Conservation (phyloP, 92 coral and sea anemone genomes). For the Micromussa lordhowensis region DNA sequence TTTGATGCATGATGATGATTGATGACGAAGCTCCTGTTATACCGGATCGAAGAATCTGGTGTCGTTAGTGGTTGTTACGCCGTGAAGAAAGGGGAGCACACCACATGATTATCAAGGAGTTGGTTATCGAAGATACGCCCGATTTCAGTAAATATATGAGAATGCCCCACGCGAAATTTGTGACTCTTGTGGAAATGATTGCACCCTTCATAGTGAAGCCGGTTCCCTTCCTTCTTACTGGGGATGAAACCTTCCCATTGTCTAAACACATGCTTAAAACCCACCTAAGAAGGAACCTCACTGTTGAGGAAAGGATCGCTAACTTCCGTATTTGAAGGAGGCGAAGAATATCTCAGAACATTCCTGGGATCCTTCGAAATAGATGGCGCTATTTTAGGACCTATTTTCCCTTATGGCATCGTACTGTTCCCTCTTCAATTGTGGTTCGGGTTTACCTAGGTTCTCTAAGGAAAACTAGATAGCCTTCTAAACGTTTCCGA, state of each 20-base stretch:
- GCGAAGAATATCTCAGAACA: constrained; percentile 62
- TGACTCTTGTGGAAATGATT: neutral
- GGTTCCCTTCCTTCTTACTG: neutral
- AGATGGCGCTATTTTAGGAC: constrained; percentile 64
- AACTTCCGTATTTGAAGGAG: constrained; percentile 63
- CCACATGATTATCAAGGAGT: constrained; percentile 38
- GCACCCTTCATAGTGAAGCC: constrained; percentile 19
- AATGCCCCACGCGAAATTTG: constrained; percentile 35
- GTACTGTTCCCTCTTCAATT: no score
- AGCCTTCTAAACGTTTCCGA: no score
- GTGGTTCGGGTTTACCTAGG: no score
- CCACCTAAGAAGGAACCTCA: constrained; percentile 35
- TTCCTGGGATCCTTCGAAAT: constrained; percentile 38
- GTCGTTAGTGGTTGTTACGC: constrained; percentile 45
- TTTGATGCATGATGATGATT: no score
- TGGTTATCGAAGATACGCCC: constrained; percentile 44
- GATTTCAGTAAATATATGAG: constrained; percentile 58
- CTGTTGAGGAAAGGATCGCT: constrained; percentile 28
- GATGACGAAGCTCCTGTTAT: no score
- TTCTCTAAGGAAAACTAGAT: no score
- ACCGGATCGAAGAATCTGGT: constrained; percentile 43
- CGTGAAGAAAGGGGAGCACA: constrained; percentile 45
- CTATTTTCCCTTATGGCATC: no score
- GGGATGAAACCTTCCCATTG: constrained; percentile 35
- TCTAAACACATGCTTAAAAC: constrained; percentile 33